Conservation (phyloP, 2,113 vertebrate species). For the Istiophorus platypterus region DNA sequence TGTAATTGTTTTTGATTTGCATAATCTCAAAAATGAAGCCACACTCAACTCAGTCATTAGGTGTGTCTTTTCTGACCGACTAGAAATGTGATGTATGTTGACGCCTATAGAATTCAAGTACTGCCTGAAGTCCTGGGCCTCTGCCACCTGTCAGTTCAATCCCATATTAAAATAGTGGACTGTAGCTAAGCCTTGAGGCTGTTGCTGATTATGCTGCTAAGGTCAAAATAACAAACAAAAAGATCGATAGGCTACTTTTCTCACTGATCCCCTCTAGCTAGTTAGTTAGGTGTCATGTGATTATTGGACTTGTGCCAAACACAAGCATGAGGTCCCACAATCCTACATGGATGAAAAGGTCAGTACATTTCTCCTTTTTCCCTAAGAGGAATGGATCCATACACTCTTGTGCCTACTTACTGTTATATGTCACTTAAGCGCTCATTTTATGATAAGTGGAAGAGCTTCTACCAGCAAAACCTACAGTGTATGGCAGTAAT, state of each 20-base stretch:
- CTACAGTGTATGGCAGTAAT: neutral
- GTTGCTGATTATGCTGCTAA: slow-evolving; percentile 17
- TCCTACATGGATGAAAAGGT: slow-evolving; percentile 39
- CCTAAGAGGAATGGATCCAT: slow-evolving; percentile 20
- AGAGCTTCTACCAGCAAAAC: no score
- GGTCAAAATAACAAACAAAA: slow-evolving; percentile 27
- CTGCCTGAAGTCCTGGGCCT: neutral
- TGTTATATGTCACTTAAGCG: neutral
- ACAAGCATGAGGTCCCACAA: slow-evolving; percentile 35
- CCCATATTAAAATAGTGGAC: neutral
- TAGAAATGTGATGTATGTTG: neutral
- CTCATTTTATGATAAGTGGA: neutral
- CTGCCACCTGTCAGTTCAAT: neutral
- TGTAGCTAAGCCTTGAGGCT: neutral
- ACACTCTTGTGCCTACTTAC: neutral
- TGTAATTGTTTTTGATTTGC: neutral
- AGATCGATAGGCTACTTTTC: slow-evolving; percentile 18
- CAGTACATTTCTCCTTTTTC: slow-evolving; percentile 32
- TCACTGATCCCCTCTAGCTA: slow-evolving; percentile 23
- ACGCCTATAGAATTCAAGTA: neutral
- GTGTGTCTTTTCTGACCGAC: neutral
- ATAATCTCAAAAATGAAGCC: neutral
- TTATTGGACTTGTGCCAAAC: slow-evolving; percentile 31
- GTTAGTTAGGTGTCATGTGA: slow-evolving; percentile 30
- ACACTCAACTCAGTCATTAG: neutral